Conservation (phyloP, 1,140 invertebrate species). For the Dendrolimus punctatus region DNA sequence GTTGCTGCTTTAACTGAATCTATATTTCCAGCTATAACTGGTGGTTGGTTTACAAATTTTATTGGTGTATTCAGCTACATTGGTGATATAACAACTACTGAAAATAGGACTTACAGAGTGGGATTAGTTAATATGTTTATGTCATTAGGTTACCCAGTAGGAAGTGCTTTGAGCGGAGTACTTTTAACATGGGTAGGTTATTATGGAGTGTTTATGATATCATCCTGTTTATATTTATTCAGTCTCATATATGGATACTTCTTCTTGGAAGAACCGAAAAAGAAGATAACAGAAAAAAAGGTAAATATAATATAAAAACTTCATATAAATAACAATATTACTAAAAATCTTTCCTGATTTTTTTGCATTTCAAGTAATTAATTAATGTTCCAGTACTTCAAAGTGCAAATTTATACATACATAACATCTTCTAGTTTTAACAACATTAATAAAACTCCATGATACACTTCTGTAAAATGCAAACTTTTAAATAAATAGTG, state of each 20-base stretch:
- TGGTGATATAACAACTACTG: constrained; percentile 85
- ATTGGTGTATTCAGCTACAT: constrained; percentile 94
- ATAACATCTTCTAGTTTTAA: too few species aligned
- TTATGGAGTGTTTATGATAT: constrained; percentile 85
- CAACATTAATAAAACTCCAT: too few species aligned
- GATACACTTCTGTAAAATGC: too few species aligned
- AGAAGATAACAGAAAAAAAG: constrained; percentile 27
- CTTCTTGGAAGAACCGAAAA: constrained; percentile 75
- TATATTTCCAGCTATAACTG: constrained; percentile 83
- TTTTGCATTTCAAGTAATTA: background rate
- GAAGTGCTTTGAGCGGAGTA: constrained; percentile 82
- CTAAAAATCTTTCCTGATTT: background rate
- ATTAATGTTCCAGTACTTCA: background rate
- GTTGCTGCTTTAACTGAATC: constrained; percentile 81
- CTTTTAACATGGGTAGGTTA: constrained; percentile 80
- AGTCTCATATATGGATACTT: constrained; percentile 80
- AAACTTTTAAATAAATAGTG: too few species aligned
- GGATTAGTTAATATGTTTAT: constrained; percentile 89
- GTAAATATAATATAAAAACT: constrained; percentile 19
- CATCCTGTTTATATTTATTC: constrained; percentile 79
- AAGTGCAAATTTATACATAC: too few species aligned
- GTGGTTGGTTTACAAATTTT: constrained; percentile 90
- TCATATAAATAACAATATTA: constrained; percentile 6
- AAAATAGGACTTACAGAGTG: constrained; percentile 85
- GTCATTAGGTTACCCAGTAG: constrained; percentile 84